phyloP scores from a whole-genome alignment of 1,140 invertebrate species.

The Dendrolimus punctatus region DNA sequence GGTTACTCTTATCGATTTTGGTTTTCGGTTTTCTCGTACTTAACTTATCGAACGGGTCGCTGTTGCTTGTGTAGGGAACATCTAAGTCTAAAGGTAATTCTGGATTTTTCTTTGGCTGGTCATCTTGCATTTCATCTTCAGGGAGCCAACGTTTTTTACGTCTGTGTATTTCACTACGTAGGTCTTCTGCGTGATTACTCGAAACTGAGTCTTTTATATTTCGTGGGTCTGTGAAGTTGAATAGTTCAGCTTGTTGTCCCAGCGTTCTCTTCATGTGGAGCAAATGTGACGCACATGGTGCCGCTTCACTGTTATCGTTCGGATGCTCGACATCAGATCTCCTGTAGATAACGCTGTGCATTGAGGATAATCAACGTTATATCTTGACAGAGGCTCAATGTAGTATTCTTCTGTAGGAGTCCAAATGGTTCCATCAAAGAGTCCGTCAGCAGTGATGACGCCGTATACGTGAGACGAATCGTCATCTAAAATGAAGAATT shows the following conservation, averaged over 20 bases:
- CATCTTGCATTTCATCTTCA: constrained; percentile 70
- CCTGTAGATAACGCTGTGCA: constrained; percentile 89
- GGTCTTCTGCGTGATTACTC: constrained; percentile 44
- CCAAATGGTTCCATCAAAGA: constrained; percentile 91
- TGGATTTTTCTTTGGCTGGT: constrained; percentile 72
- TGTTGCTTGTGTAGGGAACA: constrained; percentile 75
- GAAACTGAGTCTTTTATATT: constrained; percentile 27
- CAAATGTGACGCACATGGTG: constrained; percentile 73
- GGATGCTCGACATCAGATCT: constrained; percentile 84
- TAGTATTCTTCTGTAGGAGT: constrained; percentile 86
- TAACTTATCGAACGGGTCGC: constrained; percentile 63
- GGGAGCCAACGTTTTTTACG: constrained; percentile 68
- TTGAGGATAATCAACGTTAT: constrained; percentile 73
- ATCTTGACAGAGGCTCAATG: constrained; percentile 88
- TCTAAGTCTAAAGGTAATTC: constrained; percentile 75
- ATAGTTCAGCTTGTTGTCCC: constrained; percentile 49
- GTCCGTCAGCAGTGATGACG: constrained; percentile 86
- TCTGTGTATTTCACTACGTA: constrained; percentile 51
- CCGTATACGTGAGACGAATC: constrained; percentile 88
- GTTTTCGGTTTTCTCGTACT: constrained; percentile 66
- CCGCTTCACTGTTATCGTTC: constrained; percentile 36
- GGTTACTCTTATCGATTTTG: constrained; percentile 68
- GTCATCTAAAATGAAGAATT: constrained; percentile 78
- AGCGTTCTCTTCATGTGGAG: constrained; percentile 69
- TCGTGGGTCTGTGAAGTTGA: constrained; percentile 47